These are phyloP conservation scores for Daphoenositta chrysoptera DNA, from an alignment of 2,113 vertebrate genomes.

Conservation along the genomic window DNA sequence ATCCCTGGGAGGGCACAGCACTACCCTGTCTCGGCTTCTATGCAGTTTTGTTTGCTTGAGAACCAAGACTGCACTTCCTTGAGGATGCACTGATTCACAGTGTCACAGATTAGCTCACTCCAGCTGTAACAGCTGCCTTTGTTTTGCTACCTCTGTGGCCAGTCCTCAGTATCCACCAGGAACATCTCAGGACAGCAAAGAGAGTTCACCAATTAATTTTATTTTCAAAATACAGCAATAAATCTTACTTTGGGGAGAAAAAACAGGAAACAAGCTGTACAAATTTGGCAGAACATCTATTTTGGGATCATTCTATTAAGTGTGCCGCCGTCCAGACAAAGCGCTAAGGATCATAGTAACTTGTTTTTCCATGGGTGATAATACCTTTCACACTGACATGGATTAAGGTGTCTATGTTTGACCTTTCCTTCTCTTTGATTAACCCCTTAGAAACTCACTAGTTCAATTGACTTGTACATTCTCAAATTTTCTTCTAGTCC, in stretches of 20 bases:
- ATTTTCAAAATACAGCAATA: slow-evolving; percentile 14
- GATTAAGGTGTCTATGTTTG: neutral
- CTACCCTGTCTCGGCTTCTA: neutral
- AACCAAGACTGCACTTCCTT: neutral
- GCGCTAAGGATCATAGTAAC: neutral
- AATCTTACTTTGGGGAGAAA: neutral
- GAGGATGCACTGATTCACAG: neutral
- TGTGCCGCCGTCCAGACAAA: neutral
- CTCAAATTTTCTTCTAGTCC: neutral
- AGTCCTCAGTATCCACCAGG: neutral
- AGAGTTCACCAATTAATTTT: neutral
- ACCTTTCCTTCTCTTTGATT: neutral
- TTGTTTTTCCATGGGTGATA: neutral
- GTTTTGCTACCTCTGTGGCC: neutral
- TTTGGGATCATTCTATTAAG: slow-evolving; percentile 14
- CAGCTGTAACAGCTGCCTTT: neutral
- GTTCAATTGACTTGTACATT: neutral
- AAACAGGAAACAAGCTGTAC: neutral
- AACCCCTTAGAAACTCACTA: neutral
- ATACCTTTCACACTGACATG: neutral
- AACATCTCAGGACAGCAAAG: neutral
- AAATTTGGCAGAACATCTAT: slow-evolving; percentile 26
- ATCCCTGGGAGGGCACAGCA: neutral
- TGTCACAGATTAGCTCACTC: neutral
- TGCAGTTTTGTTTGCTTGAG: neutral